Conservation (phyloP, 2,797 vertebrate genomes). For the Halcyon chelicuti region DNA sequence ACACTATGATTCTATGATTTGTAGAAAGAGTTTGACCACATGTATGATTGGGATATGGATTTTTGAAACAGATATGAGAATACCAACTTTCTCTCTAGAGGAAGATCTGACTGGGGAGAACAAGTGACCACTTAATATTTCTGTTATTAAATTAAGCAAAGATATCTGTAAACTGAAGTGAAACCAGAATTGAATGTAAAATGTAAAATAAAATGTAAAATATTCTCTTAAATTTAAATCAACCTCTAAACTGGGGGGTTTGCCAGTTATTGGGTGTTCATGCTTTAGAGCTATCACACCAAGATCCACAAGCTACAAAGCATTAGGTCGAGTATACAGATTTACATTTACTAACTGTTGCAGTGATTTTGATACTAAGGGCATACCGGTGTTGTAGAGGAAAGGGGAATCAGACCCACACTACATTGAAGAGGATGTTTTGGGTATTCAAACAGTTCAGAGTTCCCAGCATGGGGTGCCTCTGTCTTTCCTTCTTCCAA, state of each 20-base stretch:
- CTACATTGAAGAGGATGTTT: neutral
- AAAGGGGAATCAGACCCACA: neutral
- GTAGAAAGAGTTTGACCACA: neutral
- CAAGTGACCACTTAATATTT: neutral
- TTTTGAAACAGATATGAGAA: neutral
- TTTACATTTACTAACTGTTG: neutral
- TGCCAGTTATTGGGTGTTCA: neutral
- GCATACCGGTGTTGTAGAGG: neutral
- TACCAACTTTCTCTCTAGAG: neutral
- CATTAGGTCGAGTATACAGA: neutral
- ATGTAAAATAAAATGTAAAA: neutral
- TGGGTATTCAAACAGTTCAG: neutral
- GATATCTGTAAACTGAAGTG: neutral
- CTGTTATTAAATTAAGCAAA: neutral
- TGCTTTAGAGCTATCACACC: neutral
- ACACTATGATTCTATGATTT: neutral
- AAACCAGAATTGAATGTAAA: neutral
- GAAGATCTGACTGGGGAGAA: neutral
- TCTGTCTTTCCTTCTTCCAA: neutral
- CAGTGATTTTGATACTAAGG: neutral
- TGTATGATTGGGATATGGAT: rapidly evolving
- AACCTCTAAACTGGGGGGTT: neutral
- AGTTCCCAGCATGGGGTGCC: rapidly evolving
- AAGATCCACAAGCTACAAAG: neutral
- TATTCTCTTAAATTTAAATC: neutral